These are phyloP conservation scores for Epirrhoe alternata DNA, from an alignment of 2,888 invertebrate species.

Conservation along the genomic window DNA sequence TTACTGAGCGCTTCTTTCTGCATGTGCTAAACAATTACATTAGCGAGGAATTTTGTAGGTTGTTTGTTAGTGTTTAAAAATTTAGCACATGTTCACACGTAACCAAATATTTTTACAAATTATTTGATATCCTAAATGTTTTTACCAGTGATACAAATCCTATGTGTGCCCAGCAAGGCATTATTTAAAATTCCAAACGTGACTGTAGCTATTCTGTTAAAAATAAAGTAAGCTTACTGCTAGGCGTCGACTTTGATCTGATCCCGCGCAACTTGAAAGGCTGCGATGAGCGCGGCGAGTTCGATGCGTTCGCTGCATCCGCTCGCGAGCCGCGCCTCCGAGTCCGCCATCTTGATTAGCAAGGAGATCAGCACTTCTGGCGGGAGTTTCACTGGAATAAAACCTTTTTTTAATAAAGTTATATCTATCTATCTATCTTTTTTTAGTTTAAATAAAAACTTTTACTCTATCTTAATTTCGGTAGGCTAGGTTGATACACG, in stretches of 20 bases:
- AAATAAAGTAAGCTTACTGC: slow-evolving; percentile 18
- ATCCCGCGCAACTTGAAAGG: slow-evolving; percentile 92
- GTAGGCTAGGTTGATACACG: too few relatives aligned
- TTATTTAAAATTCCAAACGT: neutral
- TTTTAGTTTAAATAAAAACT: too few relatives aligned
- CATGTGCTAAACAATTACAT: too few relatives aligned
- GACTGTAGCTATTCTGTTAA: neutral
- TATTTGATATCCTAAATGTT: neutral
- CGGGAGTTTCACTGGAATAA: slow-evolving; percentile 92
- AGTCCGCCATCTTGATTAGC: slow-evolving; percentile 94
- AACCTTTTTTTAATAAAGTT: neutral
- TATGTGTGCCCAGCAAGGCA: neutral
- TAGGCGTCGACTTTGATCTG: slow-evolving; percentile 62
- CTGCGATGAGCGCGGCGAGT: slow-evolving; percentile 94
- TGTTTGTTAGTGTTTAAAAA: too few relatives aligned
- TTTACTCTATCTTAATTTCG: too few relatives aligned
- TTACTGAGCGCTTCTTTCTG: too few relatives aligned
- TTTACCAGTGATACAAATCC: neutral
- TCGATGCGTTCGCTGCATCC: slow-evolving; percentile 97
- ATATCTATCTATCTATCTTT: neutral
- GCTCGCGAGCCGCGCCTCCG: slow-evolving; percentile 93
- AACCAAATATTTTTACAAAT: neutral
- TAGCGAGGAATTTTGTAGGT: too few relatives aligned
- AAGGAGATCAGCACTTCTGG: slow-evolving; percentile 90
- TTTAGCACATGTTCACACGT: neutral